Base-by-base conservation (phyloP, 2,797 vertebrate species). In the Arnoldichthys spilopterus region DNA sequence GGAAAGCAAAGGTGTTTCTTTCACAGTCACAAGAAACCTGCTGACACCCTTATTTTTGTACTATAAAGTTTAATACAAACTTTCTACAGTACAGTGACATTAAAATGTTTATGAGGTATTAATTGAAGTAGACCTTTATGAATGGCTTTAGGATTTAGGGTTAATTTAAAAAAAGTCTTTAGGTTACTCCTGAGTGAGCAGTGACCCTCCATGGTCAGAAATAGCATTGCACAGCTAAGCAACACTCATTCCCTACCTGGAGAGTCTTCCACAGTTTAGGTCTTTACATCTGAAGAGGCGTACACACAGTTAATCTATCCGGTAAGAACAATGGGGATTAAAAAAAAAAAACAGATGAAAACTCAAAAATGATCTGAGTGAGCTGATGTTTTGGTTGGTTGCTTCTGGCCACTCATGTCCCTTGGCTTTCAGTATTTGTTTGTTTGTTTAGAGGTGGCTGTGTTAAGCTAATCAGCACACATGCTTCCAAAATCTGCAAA, bases 371-470 rank as follows among this genome's bases (percentile, higher is more conserved):
- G 5, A 20, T 62, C 30, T 34, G 59, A 4, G 5, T 7, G 6
- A 62, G 7, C 18, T 16, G 5, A 15, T 62, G 28, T 62, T 62
- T 20, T 18, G 59, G 30, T 34, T 13, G 12, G 56, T 6, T 16
- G 28, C 26, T 6, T 16, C 24, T 34, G 59, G 30, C 30, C 3
- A 3, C 16, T 62, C 16, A 11, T 20, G 28, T 9, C 20, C 1
- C 30, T 15, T 20, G 28, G 15, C 59, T 62, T 62, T 34, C 30
- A 0, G 16, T n/a, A n/a, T n/a, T n/a, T 62, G 59, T 62, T 62
- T 62, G 58, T 61, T 61, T 61, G 28, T 62, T 62, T 62, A 62
- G 59, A 62, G 16, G 7, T 34, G 59, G 24, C 59, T 61, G 59
- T 34, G 30, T 15, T 6, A 61, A 28, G 15, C 59, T 61, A 61